Base-by-base conservation (phyloP, 1,140 invertebrate genomes). In the Reticulitermes speratus region DNA sequence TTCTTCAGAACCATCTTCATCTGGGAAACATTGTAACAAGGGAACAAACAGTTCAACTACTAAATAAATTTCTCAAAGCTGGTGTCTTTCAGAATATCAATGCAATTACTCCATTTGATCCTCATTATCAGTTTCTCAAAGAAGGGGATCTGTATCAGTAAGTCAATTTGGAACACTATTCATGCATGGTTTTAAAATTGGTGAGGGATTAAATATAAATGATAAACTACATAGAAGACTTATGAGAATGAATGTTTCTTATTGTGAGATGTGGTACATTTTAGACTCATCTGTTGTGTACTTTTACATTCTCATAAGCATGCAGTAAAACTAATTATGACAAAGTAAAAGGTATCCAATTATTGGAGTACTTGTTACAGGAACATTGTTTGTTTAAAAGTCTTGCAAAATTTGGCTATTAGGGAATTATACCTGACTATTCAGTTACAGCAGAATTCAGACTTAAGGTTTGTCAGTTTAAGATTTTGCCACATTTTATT, bases 61-160 rank as follows among this genome's bases (percentile, higher is more conserved):
- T 85, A 0, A 82, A 75, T 44, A 85, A 85, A 52, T 85, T 85
- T 32, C n/a, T 85, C 7, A 82, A 85, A 38, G 85, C 85, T 75
- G 85, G 85, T 14, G 44, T 85, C 30, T 85, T 85, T 85, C 44
- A 84, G 83, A 44, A 52, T 32, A 32, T 52, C n/a, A 84, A 8
- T 84, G 44, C 83, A 48, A 19, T 30, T 12, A 45, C 44, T 84
- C n/a, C 44, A 32, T 84, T 52, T 45, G 83, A 52, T 45, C 30
- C 12, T 52, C 32, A 83, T 83, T 52, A 84, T 8, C 44, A 84
- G 45, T 84, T 84, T 75, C 65, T 75, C 45, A 84, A 84, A 21
- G 83, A 84, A 84, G 45, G 45, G 23, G 83, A 84, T 32, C n/a
- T 84, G n/a, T 84, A 84, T 52, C 23, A 52, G 83, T 84, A 52